Conservation (phyloP, 2,888 invertebrate species). For the Rhingia campestris region DNA sequence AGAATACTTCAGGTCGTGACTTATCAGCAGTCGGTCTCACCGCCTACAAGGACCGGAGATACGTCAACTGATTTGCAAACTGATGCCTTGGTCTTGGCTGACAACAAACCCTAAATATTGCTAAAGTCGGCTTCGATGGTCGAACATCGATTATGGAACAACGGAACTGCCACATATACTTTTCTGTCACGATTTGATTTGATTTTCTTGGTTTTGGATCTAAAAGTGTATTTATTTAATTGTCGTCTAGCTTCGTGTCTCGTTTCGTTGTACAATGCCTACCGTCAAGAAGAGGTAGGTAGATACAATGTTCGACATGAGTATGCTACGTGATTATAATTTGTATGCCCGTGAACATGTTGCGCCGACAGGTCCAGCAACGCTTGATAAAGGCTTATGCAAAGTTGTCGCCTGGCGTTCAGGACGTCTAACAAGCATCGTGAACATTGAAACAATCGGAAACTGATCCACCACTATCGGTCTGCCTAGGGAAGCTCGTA, state of each 20-base stretch:
- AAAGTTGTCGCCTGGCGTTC: constrained; percentile 92
- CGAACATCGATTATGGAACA: constrained; percentile 98
- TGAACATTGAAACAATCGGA: constrained; percentile 98
- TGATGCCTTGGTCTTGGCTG: constrained; percentile 97
- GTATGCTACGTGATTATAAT: constrained; percentile 95
- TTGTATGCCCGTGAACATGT: constrained; percentile 96
- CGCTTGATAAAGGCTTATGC: constrained; percentile 95
- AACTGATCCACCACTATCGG: constrained; percentile 98
- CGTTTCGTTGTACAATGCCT: constrained; percentile 95
- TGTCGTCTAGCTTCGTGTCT: constrained; percentile 95
- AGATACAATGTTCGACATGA: constrained; percentile 92
- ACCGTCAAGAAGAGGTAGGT: constrained; percentile 88
- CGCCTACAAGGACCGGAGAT: no score
- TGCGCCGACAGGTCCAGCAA: constrained; percentile 95
- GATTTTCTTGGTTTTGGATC: constrained; percentile 98
- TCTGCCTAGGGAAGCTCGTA: constrained; percentile 91
- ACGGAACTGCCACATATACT: constrained; percentile 98
- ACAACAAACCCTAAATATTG: constrained; percentile 99
- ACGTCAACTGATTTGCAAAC: constrained; percentile 89
- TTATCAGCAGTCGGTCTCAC: constrained; percentile 98
- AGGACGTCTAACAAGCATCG: constrained; percentile 97
- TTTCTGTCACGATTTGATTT: constrained; percentile 98
- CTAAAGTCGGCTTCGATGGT: constrained; percentile 99
- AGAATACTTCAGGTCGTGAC: constrained; percentile 99
- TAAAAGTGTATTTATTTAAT: constrained; percentile 97